Base-by-base conservation (phyloP, 1,140 invertebrate species). In the Dryas iulia region DNA sequence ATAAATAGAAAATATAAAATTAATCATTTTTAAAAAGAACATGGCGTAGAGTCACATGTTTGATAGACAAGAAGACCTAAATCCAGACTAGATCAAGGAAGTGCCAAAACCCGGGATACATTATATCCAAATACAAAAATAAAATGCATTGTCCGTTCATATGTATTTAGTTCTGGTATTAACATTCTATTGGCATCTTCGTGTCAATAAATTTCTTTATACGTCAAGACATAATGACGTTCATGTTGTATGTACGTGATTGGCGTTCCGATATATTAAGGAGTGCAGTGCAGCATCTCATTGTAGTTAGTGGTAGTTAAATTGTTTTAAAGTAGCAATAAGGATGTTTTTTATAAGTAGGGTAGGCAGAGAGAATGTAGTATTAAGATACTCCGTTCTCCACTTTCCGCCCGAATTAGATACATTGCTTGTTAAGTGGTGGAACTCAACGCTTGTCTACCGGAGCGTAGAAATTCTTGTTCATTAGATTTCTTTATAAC, bases 141-240 rank as follows among this genome's bases (percentile, higher is more conserved):
- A 47, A 47, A 47, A 47, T 18, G 39, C 18, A 47, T 47, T 47
- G 39, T 47, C 39, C 39, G 39, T 21, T 1, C 21, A n/a, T 8
- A 21, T 14, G 21, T 18, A 47, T 47, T 18, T 8, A 2, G 18
- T 21, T 47, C 39, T 47, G 14, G 59, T 47, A 54, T 64, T 56
- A 53, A 54, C 52, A 54, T 52, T 64, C 62, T 30, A 64, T 56
- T 64, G 62, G 62, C 62, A 64, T 64, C 62, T 33, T 18, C 4
- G 21, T 64, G 21, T 31, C 62, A 56, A 64, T 64, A 64, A 64
- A 64, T 64, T 64, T 64, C 52, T 30, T 56, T 5, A 53, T 18
- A 56, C 52, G 62, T 64, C 62, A 56, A 30, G 31, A 59, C 21
- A 33, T 24, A 64, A 24, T 18, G 28, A 64, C 62, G 53, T 64